Evolutionary conservation across 2,797 vertebrate genomes (phyloP).

Genomic region (Catamblyrhynchus diadema): DNA sequence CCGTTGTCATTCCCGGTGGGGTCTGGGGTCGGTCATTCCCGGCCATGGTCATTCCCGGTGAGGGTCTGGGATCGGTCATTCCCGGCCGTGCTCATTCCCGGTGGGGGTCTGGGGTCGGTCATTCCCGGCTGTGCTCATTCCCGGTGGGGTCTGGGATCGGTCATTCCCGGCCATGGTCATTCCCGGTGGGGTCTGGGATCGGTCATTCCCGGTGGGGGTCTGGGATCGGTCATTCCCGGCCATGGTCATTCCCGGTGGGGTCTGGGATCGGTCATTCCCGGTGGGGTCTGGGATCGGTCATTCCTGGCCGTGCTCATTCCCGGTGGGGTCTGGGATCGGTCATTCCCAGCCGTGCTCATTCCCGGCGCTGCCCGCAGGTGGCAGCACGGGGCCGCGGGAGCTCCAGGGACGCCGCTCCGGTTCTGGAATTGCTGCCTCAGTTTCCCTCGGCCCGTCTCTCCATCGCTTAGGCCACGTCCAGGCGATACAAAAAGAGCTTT

Average conservation of each 20-base stretch:
- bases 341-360: not conserved
- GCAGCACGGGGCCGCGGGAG: not conserved
- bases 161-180: not conserved
- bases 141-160: too few relatives aligned
- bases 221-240: rapidly evolving
- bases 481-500: not conserved
- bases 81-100: too few relatives aligned
- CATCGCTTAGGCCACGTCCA: rapidly evolving
- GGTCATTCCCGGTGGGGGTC: not conserved
- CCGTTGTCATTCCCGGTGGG: not conserved
- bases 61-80: too few relatives aligned
- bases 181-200: too few relatives aligned
- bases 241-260: too few relatives aligned
- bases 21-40: not conserved
- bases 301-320: not conserved
- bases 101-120: too few relatives aligned
- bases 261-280: too few relatives aligned
- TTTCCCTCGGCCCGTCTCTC: not conserved
- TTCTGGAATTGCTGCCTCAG: not conserved
- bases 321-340: too few relatives aligned
- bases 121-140: too few relatives aligned
- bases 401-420: rapidly evolving
- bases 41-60: not conserved
- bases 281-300: too few relatives aligned
- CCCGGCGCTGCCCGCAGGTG: not conserved